Evolutionary conservation across 2,113 vertebrate genomes (phyloP), one percentile per base, ranked within the genome.

Genomic region (Gymnarchus niloticus): DNA sequence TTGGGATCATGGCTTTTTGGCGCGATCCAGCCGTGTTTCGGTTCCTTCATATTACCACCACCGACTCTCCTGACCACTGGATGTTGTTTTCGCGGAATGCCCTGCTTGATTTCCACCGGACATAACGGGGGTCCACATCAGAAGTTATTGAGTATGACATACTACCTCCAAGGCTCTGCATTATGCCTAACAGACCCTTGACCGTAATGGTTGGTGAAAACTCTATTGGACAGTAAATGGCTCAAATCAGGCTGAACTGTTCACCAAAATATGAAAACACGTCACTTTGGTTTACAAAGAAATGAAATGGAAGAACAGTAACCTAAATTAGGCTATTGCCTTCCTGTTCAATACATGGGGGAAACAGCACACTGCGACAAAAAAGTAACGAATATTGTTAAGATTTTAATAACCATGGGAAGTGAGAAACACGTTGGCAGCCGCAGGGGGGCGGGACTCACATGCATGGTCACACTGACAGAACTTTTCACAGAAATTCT

Each of bases 401-500:
- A n/a, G n/a, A n/a, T n/a, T n/a, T n/a, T n/a, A n/a, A n/a, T n/a
- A n/a, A n/a, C n/a, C 14, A 5, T 73, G 65, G 41, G 33, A 73
- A 41, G 28, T 37, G 61, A 73, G 33, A 37, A 73, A 7, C 19
- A 37, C 33, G 17, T 41, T 4, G 0, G 12, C 19, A 21, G 12
- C 2, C 33, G 21, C 44, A 87, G 85, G 56, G 84, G 82, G 57
- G n/a, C n/a, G n/a, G 88, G 37, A 93, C 98, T 98, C 93, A 99
- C 98, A 99, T 90, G 98, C 97, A 0, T 95, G 95, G 90, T 96
- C 96, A 90, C 98, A 99, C 94, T 97, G 97, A 93, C 98, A 99
- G 95, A 99, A 99, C 94, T 99, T 99, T 92, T 99, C 98, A 85
- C 98, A 99, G 94, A 99, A 99, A 91, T 99, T 99, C 94, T 99